Percentiles rank a stretch among this genome's conserved stretches.
phyloP scores from a whole-genome alignment of 2,113 vertebrate species.

The Zosterops pallidus region DNA sequence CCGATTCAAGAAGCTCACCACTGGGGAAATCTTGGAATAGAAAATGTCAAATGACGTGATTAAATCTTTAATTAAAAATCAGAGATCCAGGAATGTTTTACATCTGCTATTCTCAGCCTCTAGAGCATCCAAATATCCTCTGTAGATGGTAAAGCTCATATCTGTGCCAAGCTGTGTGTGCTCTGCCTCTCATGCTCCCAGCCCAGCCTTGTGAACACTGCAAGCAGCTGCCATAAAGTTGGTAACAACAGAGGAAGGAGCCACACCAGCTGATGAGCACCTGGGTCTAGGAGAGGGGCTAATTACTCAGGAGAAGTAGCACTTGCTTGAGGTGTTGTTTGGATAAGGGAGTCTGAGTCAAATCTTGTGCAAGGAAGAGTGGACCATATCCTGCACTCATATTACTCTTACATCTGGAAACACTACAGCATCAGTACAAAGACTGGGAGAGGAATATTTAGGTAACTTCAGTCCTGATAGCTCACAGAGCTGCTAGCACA shows the following conservation, averaged over 20 bases:
- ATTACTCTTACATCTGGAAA: background rate
- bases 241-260: background rate
- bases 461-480: background rate
- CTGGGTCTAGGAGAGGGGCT: background rate
- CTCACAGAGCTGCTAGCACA: background rate
- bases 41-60: background rate
- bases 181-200: background rate
- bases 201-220: background rate
- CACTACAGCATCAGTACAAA: fast-evolving
- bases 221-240: background rate
- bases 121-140: background rate
- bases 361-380: background rate
- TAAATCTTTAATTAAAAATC: background rate
- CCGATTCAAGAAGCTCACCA: background rate
- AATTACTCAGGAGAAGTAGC: background rate
- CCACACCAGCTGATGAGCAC: background rate
- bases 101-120: background rate
- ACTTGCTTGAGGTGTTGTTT: background rate
- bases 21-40: background rate
- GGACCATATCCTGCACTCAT: background rate
- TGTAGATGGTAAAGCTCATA: background rate
- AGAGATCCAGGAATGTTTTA: background rate
- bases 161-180: fast-evolving
- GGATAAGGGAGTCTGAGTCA: background rate
- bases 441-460: background rate